Conservation (phyloP, 2,797 vertebrate species). For the Esox masquinongy region DNA sequence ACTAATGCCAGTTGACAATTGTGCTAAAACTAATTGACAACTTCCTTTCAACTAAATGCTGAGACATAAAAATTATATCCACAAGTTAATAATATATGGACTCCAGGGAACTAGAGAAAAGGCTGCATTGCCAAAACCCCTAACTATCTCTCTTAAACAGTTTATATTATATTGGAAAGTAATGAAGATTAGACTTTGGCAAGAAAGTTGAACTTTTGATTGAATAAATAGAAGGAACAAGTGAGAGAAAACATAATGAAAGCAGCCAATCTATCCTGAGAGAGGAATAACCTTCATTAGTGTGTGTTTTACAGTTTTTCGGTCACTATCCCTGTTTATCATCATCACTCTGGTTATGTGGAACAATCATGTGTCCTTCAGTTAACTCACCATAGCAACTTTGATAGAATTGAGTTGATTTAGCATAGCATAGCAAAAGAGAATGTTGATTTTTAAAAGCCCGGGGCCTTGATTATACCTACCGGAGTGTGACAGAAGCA, state of each 20-base stretch:
- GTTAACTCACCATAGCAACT: conserved; percentile 37
- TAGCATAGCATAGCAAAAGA: conserved; percentile 36
- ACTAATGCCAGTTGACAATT: no score
- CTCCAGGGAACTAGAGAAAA: no score
- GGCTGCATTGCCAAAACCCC: no score
- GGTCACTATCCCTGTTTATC: neutral
- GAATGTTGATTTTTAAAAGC: conserved; percentile 49
- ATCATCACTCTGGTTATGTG: neutral
- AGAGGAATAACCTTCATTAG: neutral
- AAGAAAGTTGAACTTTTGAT: neutral
- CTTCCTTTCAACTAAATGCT: no score
- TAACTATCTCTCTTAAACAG: no score
- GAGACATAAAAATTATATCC: no score
- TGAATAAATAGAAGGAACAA: neutral
- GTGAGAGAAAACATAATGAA: neutral
- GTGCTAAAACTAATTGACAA: no score
- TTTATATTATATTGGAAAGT: neutral
- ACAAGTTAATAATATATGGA: no score
- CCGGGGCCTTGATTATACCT: conserved; percentile 47
- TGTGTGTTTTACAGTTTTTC: neutral
- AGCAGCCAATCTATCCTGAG: neutral
- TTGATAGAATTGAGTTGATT: conserved; percentile 52
- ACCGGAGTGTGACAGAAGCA: conserved; percentile 37
- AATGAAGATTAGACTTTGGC: neutral
- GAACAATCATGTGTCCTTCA: conserved; percentile 4